Evolutionary conservation across 2,888 invertebrate genomes (phyloP).

Genomic region (Nymphalis c-album): DNA sequence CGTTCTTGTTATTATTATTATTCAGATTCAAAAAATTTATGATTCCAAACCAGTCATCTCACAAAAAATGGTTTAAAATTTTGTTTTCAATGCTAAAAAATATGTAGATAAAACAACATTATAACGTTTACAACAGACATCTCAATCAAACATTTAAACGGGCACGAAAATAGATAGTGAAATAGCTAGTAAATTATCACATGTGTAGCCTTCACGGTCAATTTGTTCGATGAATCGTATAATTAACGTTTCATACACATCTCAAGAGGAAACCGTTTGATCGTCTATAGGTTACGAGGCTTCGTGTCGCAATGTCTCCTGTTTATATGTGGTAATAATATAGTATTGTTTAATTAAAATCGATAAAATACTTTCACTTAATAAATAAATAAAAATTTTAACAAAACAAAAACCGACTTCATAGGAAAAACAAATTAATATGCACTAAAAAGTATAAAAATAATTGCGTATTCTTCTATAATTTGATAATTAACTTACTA

Average conservation of each 20-base stretch:
- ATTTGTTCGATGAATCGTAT: slow-evolving; percentile 63
- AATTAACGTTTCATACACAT: slow-evolving; percentile 56
- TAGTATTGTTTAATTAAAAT: background rate
- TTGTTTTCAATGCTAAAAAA: background rate
- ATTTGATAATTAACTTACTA: too few species aligned
- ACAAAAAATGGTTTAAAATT: background rate
- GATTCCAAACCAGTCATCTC: too few species aligned
- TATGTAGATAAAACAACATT: background rate
- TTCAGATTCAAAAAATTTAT: too few species aligned
- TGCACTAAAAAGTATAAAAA: too few species aligned
- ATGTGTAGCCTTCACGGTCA: slow-evolving; percentile 62
- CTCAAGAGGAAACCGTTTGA: slow-evolving; percentile 15
- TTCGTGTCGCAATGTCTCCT: background rate
- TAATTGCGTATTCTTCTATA: too few species aligned
- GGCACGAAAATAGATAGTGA: slow-evolving; percentile 25
- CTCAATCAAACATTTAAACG: background rate
- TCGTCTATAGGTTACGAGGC: slow-evolving; percentile 1
- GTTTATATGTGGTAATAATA: background rate
- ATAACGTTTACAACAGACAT: background rate
- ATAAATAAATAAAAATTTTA: too few species aligned
- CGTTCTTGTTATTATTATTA: too few species aligned
- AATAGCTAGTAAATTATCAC: slow-evolving; percentile 51
- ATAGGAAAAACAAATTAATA: too few species aligned
- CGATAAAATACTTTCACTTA: too few species aligned
- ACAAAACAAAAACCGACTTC: too few species aligned